These are phyloP conservation scores for Megaceryle torquata DNA, from an alignment of 2,113 vertebrate species.

Conservation along the genomic window DNA sequence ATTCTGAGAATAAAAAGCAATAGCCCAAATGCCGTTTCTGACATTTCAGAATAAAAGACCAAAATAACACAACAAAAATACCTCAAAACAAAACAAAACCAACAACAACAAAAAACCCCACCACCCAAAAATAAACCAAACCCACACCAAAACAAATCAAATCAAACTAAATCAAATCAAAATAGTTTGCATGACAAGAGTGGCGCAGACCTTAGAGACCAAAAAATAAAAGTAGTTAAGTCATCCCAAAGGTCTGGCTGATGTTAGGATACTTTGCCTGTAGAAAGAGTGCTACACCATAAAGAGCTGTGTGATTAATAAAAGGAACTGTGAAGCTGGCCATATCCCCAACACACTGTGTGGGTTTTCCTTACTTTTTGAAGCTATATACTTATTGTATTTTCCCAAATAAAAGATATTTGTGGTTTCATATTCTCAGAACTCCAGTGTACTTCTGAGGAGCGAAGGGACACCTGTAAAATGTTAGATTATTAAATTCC, in stretches of 20 bases:
- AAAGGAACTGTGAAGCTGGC: not conserved
- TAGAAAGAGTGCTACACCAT: not conserved
- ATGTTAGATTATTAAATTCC: conserved; percentile 55
- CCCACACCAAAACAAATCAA: too few species aligned
- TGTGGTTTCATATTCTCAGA: conserved; percentile 3
- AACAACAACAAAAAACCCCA: not conserved
- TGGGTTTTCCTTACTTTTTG: not conserved
- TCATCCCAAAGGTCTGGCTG: not conserved
- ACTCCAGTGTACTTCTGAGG: not conserved
- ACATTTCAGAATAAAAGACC: not conserved
- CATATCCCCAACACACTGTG: not conserved
- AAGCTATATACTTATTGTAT: not conserved
- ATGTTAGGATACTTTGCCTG: not conserved
- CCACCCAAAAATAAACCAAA: too few species aligned
- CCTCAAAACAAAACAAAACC: not conserved
- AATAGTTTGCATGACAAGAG: not conserved
- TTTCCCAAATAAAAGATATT: conserved; percentile 26
- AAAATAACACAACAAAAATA: too few species aligned
- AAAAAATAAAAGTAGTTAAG: not conserved
- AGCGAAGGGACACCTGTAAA: conserved; percentile 46
- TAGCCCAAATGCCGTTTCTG: not conserved
- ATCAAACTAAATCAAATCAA: not conserved
- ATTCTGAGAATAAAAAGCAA: not conserved
- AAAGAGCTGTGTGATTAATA: not conserved
- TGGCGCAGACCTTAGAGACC: not conserved